Conservation (phyloP, 2,888 invertebrate species). For the Cheilosia impressa region DNA sequence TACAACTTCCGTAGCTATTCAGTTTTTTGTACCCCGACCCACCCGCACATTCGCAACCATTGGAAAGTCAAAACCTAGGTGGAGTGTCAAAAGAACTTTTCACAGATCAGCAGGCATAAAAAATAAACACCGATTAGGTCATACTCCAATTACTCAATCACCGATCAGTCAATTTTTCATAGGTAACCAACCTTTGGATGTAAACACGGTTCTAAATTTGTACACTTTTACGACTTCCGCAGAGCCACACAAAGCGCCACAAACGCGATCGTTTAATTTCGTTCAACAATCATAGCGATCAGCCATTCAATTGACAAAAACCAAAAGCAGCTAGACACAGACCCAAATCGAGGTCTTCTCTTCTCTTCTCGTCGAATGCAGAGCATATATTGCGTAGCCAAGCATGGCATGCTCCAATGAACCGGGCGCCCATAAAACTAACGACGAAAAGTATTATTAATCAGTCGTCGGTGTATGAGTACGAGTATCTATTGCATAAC, state of each 20-base stretch:
- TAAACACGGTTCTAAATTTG: constrained; percentile 49
- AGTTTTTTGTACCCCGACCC: too few species aligned
- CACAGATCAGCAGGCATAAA: constrained; percentile 32
- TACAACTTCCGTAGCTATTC: too few species aligned
- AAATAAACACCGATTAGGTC: constrained; percentile 41
- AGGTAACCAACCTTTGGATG: constrained; percentile 8
- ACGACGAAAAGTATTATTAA: constrained; percentile 50
- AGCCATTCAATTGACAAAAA: constrained; percentile 44
- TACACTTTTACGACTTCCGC: constrained; percentile 52
- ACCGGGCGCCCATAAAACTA: constrained; percentile 56
- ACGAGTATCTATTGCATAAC: constrained; percentile 6
- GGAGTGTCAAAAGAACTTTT: constrained; percentile 8
- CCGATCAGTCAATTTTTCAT: constrained; percentile 7
- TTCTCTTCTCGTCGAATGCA: constrained; percentile 8
- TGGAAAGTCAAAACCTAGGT: not conserved
- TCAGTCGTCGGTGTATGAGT: constrained; percentile 36
- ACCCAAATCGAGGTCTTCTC: constrained; percentile 12
- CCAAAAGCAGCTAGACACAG: constrained; percentile 35
- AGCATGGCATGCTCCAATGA: constrained; percentile 46
- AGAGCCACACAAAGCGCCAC: constrained; percentile 25
- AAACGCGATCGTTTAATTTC: constrained; percentile 38
- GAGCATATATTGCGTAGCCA: not conserved
- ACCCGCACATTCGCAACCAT: not conserved
- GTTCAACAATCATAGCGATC: constrained; percentile 32
- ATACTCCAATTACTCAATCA: constrained; percentile 41